phyloP scores from a whole-genome alignment of 1,140 invertebrate species.

The Orchesella cincta region DNA sequence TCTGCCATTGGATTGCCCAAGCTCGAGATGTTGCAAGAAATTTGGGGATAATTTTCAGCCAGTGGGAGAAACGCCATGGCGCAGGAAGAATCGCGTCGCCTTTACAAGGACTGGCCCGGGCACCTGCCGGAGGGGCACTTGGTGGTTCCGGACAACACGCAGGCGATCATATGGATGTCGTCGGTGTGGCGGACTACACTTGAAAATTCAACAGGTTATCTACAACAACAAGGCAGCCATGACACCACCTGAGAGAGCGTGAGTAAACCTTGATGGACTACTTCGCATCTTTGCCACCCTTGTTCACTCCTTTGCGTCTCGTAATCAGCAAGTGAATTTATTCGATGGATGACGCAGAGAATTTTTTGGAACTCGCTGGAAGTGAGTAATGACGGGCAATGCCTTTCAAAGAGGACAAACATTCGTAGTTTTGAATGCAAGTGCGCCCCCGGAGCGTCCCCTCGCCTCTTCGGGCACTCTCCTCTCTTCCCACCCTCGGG shows the following conservation, averaged over 20 bases:
- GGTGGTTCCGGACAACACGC: too few relatives aligned
- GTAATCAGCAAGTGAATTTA: constrained; percentile 61
- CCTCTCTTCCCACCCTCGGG: constrained; percentile 11
- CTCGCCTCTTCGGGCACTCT: constrained; percentile 26
- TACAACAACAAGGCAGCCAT: too few relatives aligned
- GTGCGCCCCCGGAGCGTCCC: too few relatives aligned
- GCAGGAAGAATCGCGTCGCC: too few relatives aligned
- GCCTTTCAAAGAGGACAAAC: neutral
- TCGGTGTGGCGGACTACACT: too few relatives aligned
- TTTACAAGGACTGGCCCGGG: too few relatives aligned
- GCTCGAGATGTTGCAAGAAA: too few relatives aligned
- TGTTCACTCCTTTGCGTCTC: constrained; percentile 59
- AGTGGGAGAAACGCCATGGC: too few relatives aligned
- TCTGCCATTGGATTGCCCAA: too few relatives aligned
- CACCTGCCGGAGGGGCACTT: too few relatives aligned
- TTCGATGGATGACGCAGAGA: constrained; percentile 53
- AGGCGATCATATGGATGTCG: too few relatives aligned
- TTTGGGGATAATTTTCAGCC: too few relatives aligned
- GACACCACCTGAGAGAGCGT: constrained; percentile 39
- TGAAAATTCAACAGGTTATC: constrained; percentile 22
- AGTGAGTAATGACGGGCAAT: neutral
- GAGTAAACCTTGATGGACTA: constrained; percentile 47
- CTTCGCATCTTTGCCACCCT: constrained; percentile 54
- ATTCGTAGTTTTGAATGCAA: constrained; percentile 11
- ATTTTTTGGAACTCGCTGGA: constrained; percentile 19